Evolutionary conservation across 2,113 vertebrate genomes (phyloP).

Genomic region (Orientallactaga bullata): DNA sequence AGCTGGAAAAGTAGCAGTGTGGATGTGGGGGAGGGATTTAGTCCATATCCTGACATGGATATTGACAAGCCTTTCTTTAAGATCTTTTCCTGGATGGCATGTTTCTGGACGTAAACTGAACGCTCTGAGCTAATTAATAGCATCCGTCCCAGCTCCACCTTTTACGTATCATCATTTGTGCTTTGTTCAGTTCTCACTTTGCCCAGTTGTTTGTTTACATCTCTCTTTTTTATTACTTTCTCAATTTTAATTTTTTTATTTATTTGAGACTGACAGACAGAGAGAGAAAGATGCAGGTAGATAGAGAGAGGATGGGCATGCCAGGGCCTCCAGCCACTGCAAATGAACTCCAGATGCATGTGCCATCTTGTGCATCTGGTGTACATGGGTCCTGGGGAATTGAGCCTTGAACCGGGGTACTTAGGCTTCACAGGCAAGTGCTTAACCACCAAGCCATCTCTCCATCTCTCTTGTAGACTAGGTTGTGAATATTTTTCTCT

Average conservation of each 20-base stretch:
- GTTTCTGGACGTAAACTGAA: not conserved
- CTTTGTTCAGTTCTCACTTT: not conserved
- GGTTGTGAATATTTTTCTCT: constrained; percentile 25
- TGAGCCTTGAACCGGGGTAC: too few species aligned
- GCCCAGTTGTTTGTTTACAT: not conserved
- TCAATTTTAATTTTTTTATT: too few species aligned
- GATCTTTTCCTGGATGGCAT: not conserved
- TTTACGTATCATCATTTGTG: not conserved
- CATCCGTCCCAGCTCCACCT: not conserved
- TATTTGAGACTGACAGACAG: too few species aligned
- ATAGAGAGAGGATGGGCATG: too few species aligned
- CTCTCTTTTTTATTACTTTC: too few species aligned
- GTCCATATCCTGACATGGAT: not conserved
- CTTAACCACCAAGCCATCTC: too few species aligned
- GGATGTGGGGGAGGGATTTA: not conserved
- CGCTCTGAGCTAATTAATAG: not conserved
- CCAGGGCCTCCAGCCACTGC: too few species aligned
- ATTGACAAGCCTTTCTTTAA: constrained; percentile 49
- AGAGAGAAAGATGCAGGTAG: too few species aligned
- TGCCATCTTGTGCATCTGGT: too few species aligned
- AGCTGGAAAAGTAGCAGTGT: not conserved
- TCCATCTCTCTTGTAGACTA: not conserved
- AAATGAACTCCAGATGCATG: too few species aligned
- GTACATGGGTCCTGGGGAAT: too few species aligned
- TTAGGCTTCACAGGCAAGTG: too few species aligned